Base-by-base conservation (phyloP, 2,113 vertebrate genomes). In the Trematomus loennbergii region DNA sequence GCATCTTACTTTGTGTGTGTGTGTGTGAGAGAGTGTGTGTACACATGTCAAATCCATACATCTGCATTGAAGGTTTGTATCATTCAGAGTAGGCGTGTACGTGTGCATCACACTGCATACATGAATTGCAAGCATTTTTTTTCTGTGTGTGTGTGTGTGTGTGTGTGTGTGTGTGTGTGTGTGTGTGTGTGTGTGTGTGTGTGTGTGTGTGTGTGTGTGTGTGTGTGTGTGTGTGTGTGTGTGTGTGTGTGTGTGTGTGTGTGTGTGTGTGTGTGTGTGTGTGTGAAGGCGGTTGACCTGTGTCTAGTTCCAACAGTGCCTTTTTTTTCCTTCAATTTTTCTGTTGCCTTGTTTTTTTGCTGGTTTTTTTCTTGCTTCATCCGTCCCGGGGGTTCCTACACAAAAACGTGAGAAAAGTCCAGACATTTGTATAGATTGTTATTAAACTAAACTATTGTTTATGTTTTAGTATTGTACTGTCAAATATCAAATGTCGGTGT, bases 271-370 rank as follows among this genome's bases (percentile, higher is more conserved):
- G 29, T 29, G 22, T 22, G 45, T 52, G 36, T 29, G 20, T 25
- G 52, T 62, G 58, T 66, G 70, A 12, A 15, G 55, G 79, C 49
- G 3, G 78, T 18, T 52, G 52, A 77, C 76, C 84, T 64, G 78
- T 81, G 95, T 95, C 87, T 91, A 93, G 96, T 95, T 96, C 96
- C 96, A 91, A 95, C 97, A 97, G 97, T 98, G 97, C 97, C 97
- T 98, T 83, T 82, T 82, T 62, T 81, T 72, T 43, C 75, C 33
- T 70, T 36, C 50, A 67, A 16, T 65, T 83, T 91, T 89, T 94
- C 78, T 78, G 89, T 93, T 93, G 90, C 86, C 85, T 90, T 92
- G 62, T 82, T 81, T 57, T 89, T 87, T 68, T 72, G 75, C 84
- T 77, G 72, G 72, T 87, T 80, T 61, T 79, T 87, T 85, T 82